Percentiles rank a stretch among this genome's conserved stretches.
These are phyloP conservation scores for Aythya baeri DNA, from an alignment of 2,113 vertebrate species.

Conservation along the genomic window DNA sequence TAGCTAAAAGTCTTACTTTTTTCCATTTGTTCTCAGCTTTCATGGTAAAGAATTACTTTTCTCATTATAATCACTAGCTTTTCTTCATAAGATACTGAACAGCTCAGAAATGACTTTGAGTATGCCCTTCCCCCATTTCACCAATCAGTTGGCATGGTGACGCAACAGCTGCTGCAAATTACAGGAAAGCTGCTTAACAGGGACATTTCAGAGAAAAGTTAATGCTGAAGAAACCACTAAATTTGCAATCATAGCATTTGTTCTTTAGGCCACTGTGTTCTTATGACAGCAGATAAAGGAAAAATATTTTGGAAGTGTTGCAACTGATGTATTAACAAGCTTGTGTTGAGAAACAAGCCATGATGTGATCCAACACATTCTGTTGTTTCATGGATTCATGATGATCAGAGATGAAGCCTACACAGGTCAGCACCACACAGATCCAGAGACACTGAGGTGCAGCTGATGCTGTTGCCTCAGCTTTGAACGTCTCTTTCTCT, in stretches of 20 bases:
- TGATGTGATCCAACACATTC: background rate
- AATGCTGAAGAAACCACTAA: conserved; percentile 11
- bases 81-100: conserved; percentile 11
- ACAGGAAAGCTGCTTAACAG: conserved; percentile 13
- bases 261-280: background rate
- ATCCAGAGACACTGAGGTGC: background rate
- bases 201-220: conserved; percentile 3
- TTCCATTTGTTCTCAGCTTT: conserved; percentile 27
- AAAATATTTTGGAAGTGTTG: conserved; percentile 11
- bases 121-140: background rate
- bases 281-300: background rate
- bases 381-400: background rate
- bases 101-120: conserved; percentile 41
- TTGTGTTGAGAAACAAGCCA: background rate
- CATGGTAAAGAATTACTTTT: background rate
- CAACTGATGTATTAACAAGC: background rate
- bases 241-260: conserved; percentile 35
- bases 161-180: conserved; percentile 59
- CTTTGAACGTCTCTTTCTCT: background rate
- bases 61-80: conserved; percentile 47
- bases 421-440: fast-evolving
- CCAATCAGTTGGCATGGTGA: conserved; percentile 53
- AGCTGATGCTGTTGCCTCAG: background rate
- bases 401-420: background rate
- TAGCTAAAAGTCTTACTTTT: background rate